Evolutionary conservation across 2,888 invertebrate genomes (phyloP).

Genomic region (Entomobrya multifasciata): DNA sequence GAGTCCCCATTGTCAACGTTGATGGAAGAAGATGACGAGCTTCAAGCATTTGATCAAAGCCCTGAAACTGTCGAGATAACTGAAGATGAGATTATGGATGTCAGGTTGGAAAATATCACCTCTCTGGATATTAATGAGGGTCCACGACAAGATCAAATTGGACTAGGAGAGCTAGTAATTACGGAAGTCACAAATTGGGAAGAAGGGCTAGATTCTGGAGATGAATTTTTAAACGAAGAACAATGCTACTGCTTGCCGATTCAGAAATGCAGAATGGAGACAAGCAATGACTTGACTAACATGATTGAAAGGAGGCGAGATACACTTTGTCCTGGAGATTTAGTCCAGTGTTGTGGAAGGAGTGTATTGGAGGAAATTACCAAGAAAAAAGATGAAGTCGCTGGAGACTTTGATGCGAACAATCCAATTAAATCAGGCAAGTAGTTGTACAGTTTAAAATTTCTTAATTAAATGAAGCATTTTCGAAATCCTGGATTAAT

Average conservation of each 20-base stretch:
- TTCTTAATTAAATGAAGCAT: no score
- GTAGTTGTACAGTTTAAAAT: no score
- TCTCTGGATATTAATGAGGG: not conserved
- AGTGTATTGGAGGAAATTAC: conserved; percentile 53
- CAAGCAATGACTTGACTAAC: not conserved
- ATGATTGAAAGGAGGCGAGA: conserved; percentile 68
- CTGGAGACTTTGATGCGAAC: not conserved
- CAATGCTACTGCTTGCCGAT: conserved; percentile 71
- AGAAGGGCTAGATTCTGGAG: conserved; percentile 9
- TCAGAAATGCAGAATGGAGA: conserved; percentile 47
- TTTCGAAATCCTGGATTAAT: no score
- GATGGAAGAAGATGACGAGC: not conserved
- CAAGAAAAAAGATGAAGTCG: conserved; percentile 49
- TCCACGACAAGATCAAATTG: not conserved
- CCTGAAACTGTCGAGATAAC: not conserved
- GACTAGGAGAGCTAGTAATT: conserved; percentile 44
- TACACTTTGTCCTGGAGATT: conserved; percentile 72
- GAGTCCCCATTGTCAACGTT: no score
- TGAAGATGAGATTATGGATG: no score
- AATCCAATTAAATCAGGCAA: not conserved
- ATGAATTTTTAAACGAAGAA: conserved; percentile 35
- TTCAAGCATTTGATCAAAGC: not conserved
- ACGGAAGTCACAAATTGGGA: conserved; percentile 58
- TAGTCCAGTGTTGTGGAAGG: conserved; percentile 76
- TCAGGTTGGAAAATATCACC: not conserved